Conservation (phyloP, 2,797 vertebrate species). For the Gastrophryne carolinensis region DNA sequence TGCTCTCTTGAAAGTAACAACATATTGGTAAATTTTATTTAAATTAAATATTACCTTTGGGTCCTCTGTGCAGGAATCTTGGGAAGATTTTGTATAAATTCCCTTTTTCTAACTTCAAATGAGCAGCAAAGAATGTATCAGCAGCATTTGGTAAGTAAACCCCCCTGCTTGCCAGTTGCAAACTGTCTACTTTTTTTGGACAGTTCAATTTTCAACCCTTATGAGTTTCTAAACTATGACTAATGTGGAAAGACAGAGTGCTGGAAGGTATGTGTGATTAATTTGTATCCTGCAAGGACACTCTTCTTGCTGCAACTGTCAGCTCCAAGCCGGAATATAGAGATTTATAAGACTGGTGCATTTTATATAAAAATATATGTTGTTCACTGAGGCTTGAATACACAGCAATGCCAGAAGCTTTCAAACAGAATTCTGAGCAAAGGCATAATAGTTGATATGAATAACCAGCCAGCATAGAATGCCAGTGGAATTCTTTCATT, state of each 20-base stretch:
- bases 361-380: background rate
- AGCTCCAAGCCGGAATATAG: conserved; percentile 11
- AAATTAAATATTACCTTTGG: no score
- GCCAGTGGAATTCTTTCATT: background rate
- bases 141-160: background rate
- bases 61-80: background rate
- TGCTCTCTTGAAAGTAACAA: no score
- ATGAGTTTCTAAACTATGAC: conserved; percentile 52
- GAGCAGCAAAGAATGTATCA: no score
- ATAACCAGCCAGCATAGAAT: background rate
- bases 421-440: background rate
- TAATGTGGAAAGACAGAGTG: conserved; percentile 42
- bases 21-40: no score
- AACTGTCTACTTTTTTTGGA: conserved; percentile 40
- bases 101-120: no score
- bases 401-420: background rate
- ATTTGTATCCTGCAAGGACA: conserved; percentile 46
- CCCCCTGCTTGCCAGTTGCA: background rate
- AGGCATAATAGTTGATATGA: background rate
- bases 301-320: conserved; percentile 6
- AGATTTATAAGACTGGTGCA: conserved; percentile 28
- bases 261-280: conserved; percentile 45
- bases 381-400: background rate
- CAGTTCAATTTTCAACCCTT: conserved; percentile 51
- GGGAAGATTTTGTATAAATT: background rate